Base-by-base conservation (phyloP, 2,797 vertebrate genomes). In the Peromyscus attwateri region DNA sequence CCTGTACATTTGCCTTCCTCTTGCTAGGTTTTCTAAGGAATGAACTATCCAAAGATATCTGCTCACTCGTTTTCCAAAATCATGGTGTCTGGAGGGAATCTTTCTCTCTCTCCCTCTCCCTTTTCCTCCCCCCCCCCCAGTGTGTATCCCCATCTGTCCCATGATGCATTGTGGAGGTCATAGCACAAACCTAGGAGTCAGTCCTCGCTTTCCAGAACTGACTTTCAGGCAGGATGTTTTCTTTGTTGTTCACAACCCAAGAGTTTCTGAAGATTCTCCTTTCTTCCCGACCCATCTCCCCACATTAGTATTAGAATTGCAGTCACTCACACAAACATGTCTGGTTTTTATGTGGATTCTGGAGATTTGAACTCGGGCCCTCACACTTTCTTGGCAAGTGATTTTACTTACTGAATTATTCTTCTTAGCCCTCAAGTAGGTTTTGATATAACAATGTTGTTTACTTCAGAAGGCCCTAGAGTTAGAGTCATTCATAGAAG, bases 11-110 rank as follows among this genome's bases (percentile, higher is more conserved):
- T 87, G 23, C 17, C 73, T 12, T 92, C n/a, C 43, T 73, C 60
- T 87, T 80, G n/a, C 34, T 96, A 81, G 68, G 57, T 70, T 95
- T 95, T 95, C 84, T 92, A 95, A 96, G 87, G 83, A n/a, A 89
- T 25, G 70, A 89, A 66, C 29, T 93, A 76, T 91, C 87, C 85
- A 85, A 60, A 95, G 21, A 66, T 91, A 81, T 43, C 87, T 91
- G 79, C 17, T 46, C 40, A 66, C 73, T 27, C 27, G 2, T 60
- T 94, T 96, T 66, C 52, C 46, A 81, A 60, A 76, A 91, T 90
- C 10, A 17, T 62, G 71, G 0, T 62, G 34, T 95, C 52, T 73
- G 11, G 37, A 1, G n/a, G 43, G 55, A 2, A n/a, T 55, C 70
- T 34, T 46, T 92, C 40, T 92, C 14, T 70, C 49, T 6, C 0